These are phyloP conservation scores for Tenthredo scrophulariae DNA, from an alignment of 2,888 invertebrate genomes.

Conservation along the genomic window DNA sequence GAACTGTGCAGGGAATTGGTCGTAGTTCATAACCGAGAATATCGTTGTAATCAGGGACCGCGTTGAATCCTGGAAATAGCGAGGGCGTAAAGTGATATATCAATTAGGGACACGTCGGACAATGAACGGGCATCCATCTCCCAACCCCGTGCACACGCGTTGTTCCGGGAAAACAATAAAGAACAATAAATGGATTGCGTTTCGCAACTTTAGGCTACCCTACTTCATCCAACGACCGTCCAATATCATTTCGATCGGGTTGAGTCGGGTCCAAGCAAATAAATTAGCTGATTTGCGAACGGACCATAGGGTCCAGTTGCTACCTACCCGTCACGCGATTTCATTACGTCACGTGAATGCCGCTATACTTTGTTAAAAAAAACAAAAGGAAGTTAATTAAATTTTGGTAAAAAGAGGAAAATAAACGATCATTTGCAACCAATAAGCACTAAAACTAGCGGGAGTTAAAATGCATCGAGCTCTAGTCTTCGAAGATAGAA, in stretches of 20 bases:
- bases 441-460: not conserved
- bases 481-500: not conserved
- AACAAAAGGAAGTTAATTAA: too few species aligned
- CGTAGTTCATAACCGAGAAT: not conserved
- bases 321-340: not conserved
- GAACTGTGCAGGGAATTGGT: not conserved
- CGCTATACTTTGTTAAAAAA: not conserved
- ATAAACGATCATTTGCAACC: too few species aligned
- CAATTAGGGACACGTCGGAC: constrained; percentile 53
- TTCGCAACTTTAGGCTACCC: constrained; percentile 52
- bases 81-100: constrained; percentile 44
- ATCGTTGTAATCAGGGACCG: not conserved
- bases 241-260: constrained; percentile 52
- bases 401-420: too few species aligned
- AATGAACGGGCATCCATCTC: constrained; percentile 52
- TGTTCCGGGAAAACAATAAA: constrained; percentile 53
- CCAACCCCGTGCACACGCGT: not conserved
- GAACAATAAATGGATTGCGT: constrained; percentile 55
- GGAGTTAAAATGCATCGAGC: not conserved
- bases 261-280: constrained; percentile 36
- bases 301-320: not conserved
- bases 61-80: not conserved
- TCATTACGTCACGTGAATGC: not conserved
- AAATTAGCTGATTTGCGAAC: constrained; percentile 41
- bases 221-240: constrained; percentile 31